phyloP scores from a whole-genome alignment of 2,888 invertebrate genomes.

The Dryocosmus kuriphilus region DNA sequence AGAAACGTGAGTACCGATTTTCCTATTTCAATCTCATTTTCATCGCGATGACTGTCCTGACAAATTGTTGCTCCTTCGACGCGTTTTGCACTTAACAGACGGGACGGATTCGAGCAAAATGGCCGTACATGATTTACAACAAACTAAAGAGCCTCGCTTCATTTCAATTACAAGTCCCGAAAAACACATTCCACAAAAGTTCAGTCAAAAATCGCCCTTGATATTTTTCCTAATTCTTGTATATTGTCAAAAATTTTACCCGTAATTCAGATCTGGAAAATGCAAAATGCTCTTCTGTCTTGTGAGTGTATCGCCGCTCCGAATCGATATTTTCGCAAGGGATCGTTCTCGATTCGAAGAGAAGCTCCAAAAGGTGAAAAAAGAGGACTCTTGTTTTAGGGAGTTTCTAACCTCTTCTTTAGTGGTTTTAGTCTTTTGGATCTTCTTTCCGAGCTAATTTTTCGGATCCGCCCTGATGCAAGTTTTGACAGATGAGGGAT shows the following conservation, averaged over 20 bases:
- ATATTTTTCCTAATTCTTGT: background rate
- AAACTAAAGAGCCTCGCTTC: conserved; percentile 23
- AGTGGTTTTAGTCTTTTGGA: background rate
- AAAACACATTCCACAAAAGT: background rate
- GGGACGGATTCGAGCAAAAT: conserved; percentile 40
- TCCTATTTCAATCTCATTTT: background rate
- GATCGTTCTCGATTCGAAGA: conserved; percentile 13
- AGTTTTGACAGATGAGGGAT: conserved; percentile 36
- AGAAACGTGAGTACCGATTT: conserved; percentile 46
- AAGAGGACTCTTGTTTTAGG: background rate
- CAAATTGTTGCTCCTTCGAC: background rate
- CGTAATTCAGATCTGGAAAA: conserved; percentile 11
- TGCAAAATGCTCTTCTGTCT: background rate
- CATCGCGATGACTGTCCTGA: conserved; percentile 27
- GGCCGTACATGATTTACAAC: conserved; percentile 38
- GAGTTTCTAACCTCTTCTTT: background rate
- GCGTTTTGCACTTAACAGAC: conserved; percentile 33
- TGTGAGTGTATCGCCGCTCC: background rate
- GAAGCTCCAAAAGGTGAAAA: conserved; percentile 7
- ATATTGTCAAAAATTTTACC: conserved; percentile 10
- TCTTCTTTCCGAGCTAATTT: background rate
- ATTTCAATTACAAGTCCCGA: background rate
- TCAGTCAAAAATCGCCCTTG: background rate
- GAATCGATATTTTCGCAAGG: conserved; percentile 24
- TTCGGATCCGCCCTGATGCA: background rate